Percentiles rank a stretch among this genome's conserved stretches.
phyloP scores from a whole-genome alignment of 2,113 vertebrate species.

The Xiphophorus maculatus region DNA sequence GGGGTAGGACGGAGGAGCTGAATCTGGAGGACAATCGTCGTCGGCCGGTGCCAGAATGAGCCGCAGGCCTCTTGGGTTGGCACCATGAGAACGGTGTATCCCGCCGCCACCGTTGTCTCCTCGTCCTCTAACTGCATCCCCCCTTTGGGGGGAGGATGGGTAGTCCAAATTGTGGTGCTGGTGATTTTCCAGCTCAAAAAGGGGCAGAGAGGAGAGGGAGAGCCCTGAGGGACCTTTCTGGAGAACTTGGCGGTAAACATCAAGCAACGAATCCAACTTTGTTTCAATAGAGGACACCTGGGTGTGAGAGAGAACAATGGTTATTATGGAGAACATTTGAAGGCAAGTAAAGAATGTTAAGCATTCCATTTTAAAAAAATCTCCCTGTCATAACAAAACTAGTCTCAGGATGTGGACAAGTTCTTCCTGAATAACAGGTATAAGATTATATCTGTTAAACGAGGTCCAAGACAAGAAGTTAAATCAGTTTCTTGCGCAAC shows the following conservation, averaged over 20 bases:
- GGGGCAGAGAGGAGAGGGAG: slow-evolving; percentile 88
- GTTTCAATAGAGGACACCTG: slow-evolving; percentile 98
- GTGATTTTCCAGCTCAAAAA: slow-evolving; percentile 88
- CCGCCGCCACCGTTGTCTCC: slow-evolving; percentile 72
- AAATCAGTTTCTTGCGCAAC: not conserved
- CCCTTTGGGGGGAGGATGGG: slow-evolving; percentile 79
- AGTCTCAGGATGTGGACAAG: not conserved
- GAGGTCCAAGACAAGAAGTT: not conserved
- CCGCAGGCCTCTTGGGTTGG: slow-evolving; percentile 89
- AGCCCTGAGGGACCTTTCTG: slow-evolving; percentile 90
- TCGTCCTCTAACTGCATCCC: slow-evolving; percentile 42
- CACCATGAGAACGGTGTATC: slow-evolving; percentile 83
- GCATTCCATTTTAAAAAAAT: not conserved
- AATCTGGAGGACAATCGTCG: slow-evolving; percentile 81
- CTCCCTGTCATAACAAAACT: not conserved
- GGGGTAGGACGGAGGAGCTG: slow-evolving; percentile 74
- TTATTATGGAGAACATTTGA: slow-evolving; percentile 3
- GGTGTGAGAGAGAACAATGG: not conserved
- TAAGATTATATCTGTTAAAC: not conserved
- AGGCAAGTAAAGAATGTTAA: slow-evolving; percentile 21
- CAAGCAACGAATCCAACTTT: slow-evolving; percentile 94
- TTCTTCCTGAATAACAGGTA: not conserved
- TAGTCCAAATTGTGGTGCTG: slow-evolving; percentile 85
- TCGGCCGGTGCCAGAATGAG: slow-evolving; percentile 91
- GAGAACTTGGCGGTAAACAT: slow-evolving; percentile 94